Evolutionary conservation across 2,888 invertebrate species (phyloP).

Genomic region (Agrilus biguttatus): DNA sequence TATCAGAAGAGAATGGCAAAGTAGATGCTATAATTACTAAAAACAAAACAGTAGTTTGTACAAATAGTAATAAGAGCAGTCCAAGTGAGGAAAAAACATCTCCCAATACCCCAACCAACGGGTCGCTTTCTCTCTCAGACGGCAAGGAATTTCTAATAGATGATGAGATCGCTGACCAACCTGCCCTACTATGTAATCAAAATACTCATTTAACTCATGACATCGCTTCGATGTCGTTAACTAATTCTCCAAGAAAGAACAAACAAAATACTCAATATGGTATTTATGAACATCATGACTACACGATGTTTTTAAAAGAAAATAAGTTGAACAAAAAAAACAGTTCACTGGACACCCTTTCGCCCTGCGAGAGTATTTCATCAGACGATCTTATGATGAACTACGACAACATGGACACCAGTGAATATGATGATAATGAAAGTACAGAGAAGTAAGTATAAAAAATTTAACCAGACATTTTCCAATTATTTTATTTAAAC

Average conservation of each 20-base stretch:
- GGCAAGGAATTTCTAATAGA: conserved; percentile 71
- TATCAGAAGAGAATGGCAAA: conserved; percentile 38
- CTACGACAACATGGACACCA: conserved; percentile 44
- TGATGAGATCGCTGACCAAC: conserved; percentile 85
- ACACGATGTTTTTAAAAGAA: conserved; percentile 22
- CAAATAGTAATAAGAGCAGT: conserved; percentile 39
- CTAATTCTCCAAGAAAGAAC: conserved; percentile 25
- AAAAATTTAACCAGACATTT: no score
- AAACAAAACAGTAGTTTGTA: conserved; percentile 8
- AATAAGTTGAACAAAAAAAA: conserved; percentile 28
- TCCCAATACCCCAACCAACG: conserved; percentile 65
- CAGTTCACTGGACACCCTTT: conserved; percentile 65
- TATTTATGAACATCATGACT: conserved; percentile 25
- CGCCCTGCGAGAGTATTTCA: conserved; percentile 69
- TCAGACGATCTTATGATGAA: conserved; percentile 84
- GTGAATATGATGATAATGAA: conserved; percentile 33
- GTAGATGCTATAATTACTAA: conserved; percentile 29
- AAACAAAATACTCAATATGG: conserved; percentile 19
- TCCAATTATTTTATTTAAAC: no score
- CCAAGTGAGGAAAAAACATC: conserved; percentile 33
- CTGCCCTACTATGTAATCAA: conserved; percentile 59
- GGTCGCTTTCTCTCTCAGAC: conserved; percentile 65
- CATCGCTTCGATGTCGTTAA: conserved; percentile 22
- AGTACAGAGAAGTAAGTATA: no score
- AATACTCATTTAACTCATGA: conserved; percentile 19